A percentile compares a stretch with the other conserved stretches of the same genome.
These are phyloP conservation scores for Megalops cyprinoides DNA, from an alignment of 2,797 vertebrate species.

Conservation along the genomic window DNA sequence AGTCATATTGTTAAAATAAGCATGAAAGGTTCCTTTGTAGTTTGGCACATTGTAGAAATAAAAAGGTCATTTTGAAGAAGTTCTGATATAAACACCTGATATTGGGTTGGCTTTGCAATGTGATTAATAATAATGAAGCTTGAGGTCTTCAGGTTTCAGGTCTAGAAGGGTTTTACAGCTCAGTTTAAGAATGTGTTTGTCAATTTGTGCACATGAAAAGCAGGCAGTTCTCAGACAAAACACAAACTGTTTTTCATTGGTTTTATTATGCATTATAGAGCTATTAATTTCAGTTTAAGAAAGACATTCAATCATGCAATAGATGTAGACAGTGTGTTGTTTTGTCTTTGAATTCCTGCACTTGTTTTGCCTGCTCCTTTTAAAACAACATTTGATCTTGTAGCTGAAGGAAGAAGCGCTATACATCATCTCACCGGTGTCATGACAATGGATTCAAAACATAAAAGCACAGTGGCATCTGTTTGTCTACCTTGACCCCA, in stretches of 20 bases:
- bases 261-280: not conserved
- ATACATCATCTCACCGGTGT: not conserved
- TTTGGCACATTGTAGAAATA: too few relatives aligned
- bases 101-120: not conserved
- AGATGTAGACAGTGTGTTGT: not conserved
- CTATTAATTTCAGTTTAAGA: not conserved
- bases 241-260: not conserved
- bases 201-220: not conserved
- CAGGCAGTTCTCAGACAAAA: not conserved
- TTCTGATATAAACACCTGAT: not conserved
- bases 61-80: too few relatives aligned
- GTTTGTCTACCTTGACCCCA: not conserved
- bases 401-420: not conserved
- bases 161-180: not conserved
- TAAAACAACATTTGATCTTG: not conserved
- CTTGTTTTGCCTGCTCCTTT: not conserved
- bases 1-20: not conserved
- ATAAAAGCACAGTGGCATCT: not conserved
- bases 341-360: not conserved
- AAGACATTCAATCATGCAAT: not conserved
- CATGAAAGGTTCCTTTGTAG: too few relatives aligned
- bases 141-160: not conserved
- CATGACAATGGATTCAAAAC: conserved; percentile 11
- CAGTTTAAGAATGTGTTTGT: not conserved
- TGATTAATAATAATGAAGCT: not conserved